phyloP scores from a whole-genome alignment of 2,113 vertebrate genomes.

The Axis porcinus region DNA sequence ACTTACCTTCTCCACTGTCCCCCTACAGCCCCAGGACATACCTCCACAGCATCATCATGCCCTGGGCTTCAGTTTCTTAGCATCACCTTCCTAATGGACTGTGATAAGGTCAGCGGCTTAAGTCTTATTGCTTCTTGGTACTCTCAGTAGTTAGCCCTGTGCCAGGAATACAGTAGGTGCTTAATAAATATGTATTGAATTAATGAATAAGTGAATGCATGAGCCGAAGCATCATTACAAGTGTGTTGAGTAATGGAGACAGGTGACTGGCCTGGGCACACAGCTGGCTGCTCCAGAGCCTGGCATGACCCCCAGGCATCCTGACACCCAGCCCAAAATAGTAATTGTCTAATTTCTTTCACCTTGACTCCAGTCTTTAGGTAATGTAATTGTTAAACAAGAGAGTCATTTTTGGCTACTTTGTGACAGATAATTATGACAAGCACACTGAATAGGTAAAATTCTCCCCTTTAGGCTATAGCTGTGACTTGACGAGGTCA shows the following conservation, averaged over 20 bases:
- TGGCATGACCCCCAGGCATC: background rate
- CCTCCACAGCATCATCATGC: too few relatives aligned
- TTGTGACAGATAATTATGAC: slow-evolving; percentile 34
- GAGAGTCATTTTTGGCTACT: slow-evolving; percentile 56
- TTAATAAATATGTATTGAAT: slow-evolving; percentile 29
- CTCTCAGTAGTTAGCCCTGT: background rate
- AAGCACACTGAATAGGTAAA: slow-evolving; percentile 35
- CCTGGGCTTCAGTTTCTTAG: background rate
- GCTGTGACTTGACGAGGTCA: slow-evolving; percentile 35
- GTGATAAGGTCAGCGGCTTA: background rate
- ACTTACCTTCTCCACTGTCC: background rate
- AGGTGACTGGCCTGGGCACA: background rate
- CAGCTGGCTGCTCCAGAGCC: background rate
- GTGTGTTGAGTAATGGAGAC: background rate
- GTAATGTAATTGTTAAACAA: slow-evolving; percentile 25
- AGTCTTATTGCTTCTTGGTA: background rate
- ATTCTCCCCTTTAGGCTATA: slow-evolving; percentile 47
- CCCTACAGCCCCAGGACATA: background rate
- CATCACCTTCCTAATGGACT: background rate
- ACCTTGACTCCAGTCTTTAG: background rate
- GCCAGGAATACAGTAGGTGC: background rate
- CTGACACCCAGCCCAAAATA: slow-evolving; percentile 5
- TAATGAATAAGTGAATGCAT: background rate
- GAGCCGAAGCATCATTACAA: background rate
- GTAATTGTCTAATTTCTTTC: slow-evolving; percentile 7